Conservation (phyloP, 1,140 invertebrate species). For the Druon quercuslanigerum region DNA sequence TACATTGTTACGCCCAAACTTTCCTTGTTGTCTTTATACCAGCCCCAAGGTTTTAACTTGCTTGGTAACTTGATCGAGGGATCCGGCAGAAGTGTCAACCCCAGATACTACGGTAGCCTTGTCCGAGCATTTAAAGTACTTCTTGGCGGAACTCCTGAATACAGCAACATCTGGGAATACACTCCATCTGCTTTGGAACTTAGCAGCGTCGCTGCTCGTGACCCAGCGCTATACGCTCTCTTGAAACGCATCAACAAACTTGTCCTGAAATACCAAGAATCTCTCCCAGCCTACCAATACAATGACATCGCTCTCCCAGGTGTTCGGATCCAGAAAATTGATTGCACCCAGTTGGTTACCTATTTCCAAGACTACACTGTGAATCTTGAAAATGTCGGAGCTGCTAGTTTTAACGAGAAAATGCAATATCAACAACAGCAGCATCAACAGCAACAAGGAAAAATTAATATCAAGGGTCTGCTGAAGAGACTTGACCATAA, state of each 20-base stretch:
- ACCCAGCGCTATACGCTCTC: constrained; percentile 77
- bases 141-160: constrained; percentile 72
- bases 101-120: constrained; percentile 77
- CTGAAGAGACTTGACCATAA: constrained; percentile 79
- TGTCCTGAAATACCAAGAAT: constrained; percentile 76
- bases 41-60: constrained; percentile 72
- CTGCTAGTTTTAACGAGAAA: constrained; percentile 47
- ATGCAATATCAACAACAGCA: constrained; percentile 47
- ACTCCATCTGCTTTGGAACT: constrained; percentile 74
- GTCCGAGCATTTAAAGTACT: constrained; percentile 78
- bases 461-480: constrained; percentile 62
- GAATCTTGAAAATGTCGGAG: constrained; percentile 75
- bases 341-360: constrained; percentile 78
- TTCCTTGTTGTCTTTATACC: constrained; percentile 66
- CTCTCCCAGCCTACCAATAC: constrained; percentile 78
- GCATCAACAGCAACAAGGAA: constrained; percentile 53
- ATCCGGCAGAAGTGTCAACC: constrained; percentile 70
- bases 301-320: constrained; percentile 79
- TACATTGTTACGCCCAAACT: constrained; percentile 76
- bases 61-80: constrained; percentile 75
- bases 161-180: constrained; percentile 65
- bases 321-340: constrained; percentile 79
- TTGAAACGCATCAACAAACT: constrained; percentile 73
- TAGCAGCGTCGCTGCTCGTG: constrained; percentile 71
- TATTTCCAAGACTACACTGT: constrained; percentile 78